Conservation (phyloP, 2,113 vertebrate species). For the Ceyx melanurus region DNA sequence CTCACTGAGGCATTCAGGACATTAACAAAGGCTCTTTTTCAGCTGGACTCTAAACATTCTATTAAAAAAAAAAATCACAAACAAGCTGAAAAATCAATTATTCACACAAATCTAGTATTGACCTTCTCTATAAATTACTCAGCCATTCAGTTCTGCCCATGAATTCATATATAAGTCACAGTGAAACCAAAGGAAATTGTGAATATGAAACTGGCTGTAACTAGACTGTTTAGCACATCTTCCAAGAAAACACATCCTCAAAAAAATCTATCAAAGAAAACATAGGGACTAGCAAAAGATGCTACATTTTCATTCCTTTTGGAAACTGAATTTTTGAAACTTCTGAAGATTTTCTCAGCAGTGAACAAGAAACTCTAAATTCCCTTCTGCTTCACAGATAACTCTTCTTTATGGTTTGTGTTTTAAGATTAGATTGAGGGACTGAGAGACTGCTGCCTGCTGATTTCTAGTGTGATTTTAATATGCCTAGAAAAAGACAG, state of each 20-base stretch:
- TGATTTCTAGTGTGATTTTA: background rate
- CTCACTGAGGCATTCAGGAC: conserved; percentile 31
- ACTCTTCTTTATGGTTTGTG: background rate
- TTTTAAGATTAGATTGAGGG: conserved; percentile 5
- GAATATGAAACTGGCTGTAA: background rate
- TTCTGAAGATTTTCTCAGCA: background rate
- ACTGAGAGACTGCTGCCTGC: background rate
- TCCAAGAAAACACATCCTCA: background rate
- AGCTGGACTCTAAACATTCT: conserved; percentile 39
- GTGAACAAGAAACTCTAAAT: background rate
- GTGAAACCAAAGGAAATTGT: conserved; percentile 34
- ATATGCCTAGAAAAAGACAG: background rate
- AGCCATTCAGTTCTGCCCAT: background rate
- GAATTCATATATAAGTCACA: conserved; percentile 45
- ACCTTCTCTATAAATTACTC: conserved; percentile 54
- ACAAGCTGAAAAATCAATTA: conserved; percentile 70
- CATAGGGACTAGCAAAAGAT: background rate
- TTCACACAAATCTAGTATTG: conserved; percentile 67
- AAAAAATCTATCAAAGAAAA: background rate
- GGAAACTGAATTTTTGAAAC: background rate
- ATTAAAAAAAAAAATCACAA: conserved; percentile 50
- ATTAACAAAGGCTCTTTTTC: conserved; percentile 58
- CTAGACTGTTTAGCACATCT: background rate
- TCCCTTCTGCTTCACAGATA: conserved; percentile 2
- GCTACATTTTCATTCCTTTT: background rate